Evolutionary conservation across 23 tunicate genomes (phyloP), one percentile per base, ranked within the genome.

Genomic region (Botrylloides violaceus): DNA sequence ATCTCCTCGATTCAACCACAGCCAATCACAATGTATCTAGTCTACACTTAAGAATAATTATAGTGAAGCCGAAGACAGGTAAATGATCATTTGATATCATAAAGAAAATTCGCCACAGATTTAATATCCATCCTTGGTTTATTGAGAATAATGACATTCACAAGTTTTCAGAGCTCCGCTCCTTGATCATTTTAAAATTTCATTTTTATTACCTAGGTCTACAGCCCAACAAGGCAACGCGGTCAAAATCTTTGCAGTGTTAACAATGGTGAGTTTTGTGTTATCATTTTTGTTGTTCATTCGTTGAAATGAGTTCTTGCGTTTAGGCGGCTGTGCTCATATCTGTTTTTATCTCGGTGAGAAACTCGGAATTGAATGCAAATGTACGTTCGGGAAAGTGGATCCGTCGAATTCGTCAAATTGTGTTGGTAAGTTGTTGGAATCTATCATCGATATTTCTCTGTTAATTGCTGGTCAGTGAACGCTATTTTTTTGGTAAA

Each of bases 241-340:
- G 85, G 85, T 26, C 50, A 64, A 1, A 86, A 86, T 36, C 29
- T 66, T 19, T 86, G 94, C 63, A 65, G 76, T 0, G 35, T 29
- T n/a, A 60, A 80, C 32, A 86, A 86, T 26, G 89, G 89, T 82
- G 35, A 18, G 71, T 29, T 4, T 29, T 59, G 9, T 59, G 29
- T 22, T 59, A 59, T 6, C 9, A 22, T 6, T 7, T 7, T 59
- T 59, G 64, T n/a, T 9, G 9, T 7, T 9, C 53, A 43, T 43
- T 43, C 12, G 53, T 43, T 9, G 15, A 7, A 43, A 43, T 43
- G 15, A 43, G 12, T 43, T 9, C 15, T 9, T 7, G 15, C 15
- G 53, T 43, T 43, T 50, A 83, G 94, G 94, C 32, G 94, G 94
- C 29, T 85, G 94, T 68, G 94, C 75, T 18, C 84, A 85, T n/a